Conservation (phyloP, 2,888 invertebrate species). For the Minunthozetes semirufus region DNA sequence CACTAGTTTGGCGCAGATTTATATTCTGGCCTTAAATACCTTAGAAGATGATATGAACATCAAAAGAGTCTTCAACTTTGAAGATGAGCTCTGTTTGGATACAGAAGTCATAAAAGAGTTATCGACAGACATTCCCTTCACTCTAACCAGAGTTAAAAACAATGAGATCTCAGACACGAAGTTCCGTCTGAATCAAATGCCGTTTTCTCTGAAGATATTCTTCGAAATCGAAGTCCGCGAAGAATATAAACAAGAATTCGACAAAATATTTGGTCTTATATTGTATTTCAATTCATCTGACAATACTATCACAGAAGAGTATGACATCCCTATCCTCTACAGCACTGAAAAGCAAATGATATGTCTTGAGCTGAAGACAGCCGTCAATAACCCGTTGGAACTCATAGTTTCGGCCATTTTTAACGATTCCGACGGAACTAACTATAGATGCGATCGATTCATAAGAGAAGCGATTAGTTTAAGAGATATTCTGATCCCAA, state of each 20-base stretch:
- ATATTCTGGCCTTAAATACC: conserved; percentile 37
- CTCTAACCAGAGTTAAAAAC: not conserved
- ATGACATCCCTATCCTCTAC: conserved; percentile 18
- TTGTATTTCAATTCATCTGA: not conserved
- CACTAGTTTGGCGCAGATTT: conserved; percentile 38
- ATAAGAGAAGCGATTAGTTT: conserved; percentile 26
- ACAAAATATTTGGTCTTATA: not conserved
- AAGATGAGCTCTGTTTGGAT: conserved; percentile 29
- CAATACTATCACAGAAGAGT: not conserved
- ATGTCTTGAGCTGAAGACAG: not conserved
- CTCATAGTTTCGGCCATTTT: conserved; percentile 24
- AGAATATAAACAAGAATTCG: not conserved
- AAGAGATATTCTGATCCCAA: conserved; percentile 32
- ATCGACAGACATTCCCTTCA: conserved; percentile 12
- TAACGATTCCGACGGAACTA: conserved; percentile 28
- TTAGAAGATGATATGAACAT: conserved; percentile 33
- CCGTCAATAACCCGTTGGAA: not conserved
- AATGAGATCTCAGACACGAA: not conserved
- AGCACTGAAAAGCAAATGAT: not conserved
- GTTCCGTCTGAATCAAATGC: not conserved
- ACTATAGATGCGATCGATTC: conserved; percentile 29
- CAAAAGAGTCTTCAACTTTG: conserved; percentile 35
- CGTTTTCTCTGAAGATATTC: conserved; percentile 11
- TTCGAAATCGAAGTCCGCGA: conserved; percentile 6
- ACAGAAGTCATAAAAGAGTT: not conserved